phyloP scores from a whole-genome alignment of 2,888 invertebrate species.

The Tetramorium bicarinatum region DNA sequence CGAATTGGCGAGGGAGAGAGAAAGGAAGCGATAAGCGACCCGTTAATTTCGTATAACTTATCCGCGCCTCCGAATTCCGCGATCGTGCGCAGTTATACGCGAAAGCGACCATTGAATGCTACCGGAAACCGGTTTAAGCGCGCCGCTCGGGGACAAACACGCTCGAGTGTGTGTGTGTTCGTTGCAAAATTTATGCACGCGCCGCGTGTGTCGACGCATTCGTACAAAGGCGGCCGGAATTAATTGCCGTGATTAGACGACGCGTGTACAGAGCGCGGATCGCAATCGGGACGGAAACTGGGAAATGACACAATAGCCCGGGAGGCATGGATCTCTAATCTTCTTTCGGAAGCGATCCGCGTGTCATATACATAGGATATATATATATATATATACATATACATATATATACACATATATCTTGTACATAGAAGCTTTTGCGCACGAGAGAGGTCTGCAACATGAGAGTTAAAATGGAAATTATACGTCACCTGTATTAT shows the following conservation, averaged over 20 bases:
- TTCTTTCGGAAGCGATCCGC: conserved; percentile 4
- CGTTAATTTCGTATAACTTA: conserved; percentile 74
- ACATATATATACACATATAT: background rate
- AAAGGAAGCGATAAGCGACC: conserved; percentile 66
- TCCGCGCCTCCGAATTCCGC: conserved; percentile 57
- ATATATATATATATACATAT: no score
- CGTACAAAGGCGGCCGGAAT: conserved; percentile 65
- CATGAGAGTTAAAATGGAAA: conserved; percentile 34
- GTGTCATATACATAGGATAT: background rate
- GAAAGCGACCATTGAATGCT: conserved; percentile 66
- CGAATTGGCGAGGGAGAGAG: conserved; percentile 9
- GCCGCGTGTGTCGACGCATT: conserved; percentile 64
- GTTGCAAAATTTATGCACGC: conserved; percentile 67
- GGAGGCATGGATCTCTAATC: conserved; percentile 9
- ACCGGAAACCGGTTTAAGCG: conserved; percentile 66
- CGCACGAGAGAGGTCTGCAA: background rate
- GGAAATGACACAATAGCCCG: conserved; percentile 25
- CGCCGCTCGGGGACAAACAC: conserved; percentile 9
- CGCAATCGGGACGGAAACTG: conserved; percentile 19
- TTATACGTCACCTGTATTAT: conserved; percentile 14
- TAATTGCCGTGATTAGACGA: conserved; percentile 63
- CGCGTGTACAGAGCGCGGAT: background rate
- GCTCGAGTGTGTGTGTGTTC: background rate
- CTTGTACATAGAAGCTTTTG: background rate
- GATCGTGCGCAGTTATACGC: conserved; percentile 50